Conservation (phyloP, 2,888 invertebrate species). For the Cecidostiba fungosa region DNA sequence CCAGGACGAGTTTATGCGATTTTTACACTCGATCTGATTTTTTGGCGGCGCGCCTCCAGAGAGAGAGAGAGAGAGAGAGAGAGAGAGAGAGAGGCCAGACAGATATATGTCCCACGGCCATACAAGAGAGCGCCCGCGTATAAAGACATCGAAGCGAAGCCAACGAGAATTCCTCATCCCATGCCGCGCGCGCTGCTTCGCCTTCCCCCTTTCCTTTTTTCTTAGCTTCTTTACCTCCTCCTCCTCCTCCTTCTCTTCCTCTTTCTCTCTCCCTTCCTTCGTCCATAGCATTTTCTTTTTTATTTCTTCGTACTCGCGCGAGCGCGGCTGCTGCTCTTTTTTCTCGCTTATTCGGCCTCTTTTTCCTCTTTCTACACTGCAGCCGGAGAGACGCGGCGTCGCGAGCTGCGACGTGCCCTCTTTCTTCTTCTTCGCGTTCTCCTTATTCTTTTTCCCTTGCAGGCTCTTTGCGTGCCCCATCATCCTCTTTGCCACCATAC, state of each 20-base stretch:
- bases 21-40: slow-evolving; percentile 69
- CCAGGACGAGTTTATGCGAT: slow-evolving; percentile 80
- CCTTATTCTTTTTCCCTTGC: slow-evolving; percentile 39
- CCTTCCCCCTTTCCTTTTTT: slow-evolving; percentile 58
- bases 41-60: slow-evolving; percentile 79
- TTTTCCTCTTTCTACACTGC: slow-evolving; percentile 49
- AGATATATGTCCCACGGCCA: slow-evolving; percentile 79
- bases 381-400: not conserved
- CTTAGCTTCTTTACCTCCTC: slow-evolving; percentile 44
- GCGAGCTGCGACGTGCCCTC: slow-evolving; percentile 47
- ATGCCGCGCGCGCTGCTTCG: slow-evolving; percentile 69
- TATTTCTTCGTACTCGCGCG: slow-evolving; percentile 46
- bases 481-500: slow-evolving; percentile 78
- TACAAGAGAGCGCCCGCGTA: slow-evolving; percentile 79
- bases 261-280: slow-evolving; percentile 17
- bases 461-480: slow-evolving; percentile 67
- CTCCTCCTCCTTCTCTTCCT: slow-evolving; percentile 6
- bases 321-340: slow-evolving; percentile 34
- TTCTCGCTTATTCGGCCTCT: slow-evolving; percentile 54
- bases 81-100: slow-evolving; percentile 70
- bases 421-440: slow-evolving; percentile 40
- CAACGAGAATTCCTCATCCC: slow-evolving; percentile 81
- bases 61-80: not conserved
- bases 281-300: slow-evolving; percentile 27
- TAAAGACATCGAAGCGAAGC: slow-evolving; percentile 80